Evolutionary conservation across 2,113 vertebrate genomes (phyloP), one percentile per base, ranked within the genome.

Genomic region (Corydoras maculifer): DNA sequence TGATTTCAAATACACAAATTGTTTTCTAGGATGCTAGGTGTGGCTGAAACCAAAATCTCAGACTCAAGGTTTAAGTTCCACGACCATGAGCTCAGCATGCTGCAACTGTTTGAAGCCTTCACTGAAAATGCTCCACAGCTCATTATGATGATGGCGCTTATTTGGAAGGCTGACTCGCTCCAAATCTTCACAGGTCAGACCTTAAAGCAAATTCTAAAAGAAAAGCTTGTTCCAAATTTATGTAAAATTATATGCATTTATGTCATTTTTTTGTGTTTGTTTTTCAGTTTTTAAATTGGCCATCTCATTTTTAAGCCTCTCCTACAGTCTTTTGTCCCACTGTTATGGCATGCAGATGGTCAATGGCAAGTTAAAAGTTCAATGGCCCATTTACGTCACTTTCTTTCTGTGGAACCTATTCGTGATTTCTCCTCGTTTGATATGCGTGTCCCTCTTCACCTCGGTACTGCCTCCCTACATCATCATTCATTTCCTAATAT

Each of bases 331-430:
- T 13, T 73, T 93, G n/a, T 86, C 89, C 60, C 93, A 93, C 18
- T 25, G 18, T 25, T 25, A 25, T 25, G 18, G 18, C 18, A 25
- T 25, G 18, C 18, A 25, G 18, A 25, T 91, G 80, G 64, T 91
- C 11, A 75, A 74, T 18, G 77, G 88, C 43, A 91, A 90, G 69
- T 11, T 69, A 0, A 65, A 64, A 59, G 83, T 92, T 72, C 78
- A 76, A 51, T 13, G 3, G 63, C 68, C 75, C 9, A 88, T 89
- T 0, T 83, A 85, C 1, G 0, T 82, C 11, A 0, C 85, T 66
- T 94, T 90, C 71, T 93, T 92, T 73, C 75, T 92, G 54, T 93
- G 91, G 92, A 94, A 92, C 78, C 82, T 94, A 50, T 77, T 93
- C 59, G 78, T 94, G 60, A 79, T 93, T 75, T 84, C 84, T 1